phyloP scores from a whole-genome alignment of 2,888 invertebrate species.

The Synergus umbraculus region DNA sequence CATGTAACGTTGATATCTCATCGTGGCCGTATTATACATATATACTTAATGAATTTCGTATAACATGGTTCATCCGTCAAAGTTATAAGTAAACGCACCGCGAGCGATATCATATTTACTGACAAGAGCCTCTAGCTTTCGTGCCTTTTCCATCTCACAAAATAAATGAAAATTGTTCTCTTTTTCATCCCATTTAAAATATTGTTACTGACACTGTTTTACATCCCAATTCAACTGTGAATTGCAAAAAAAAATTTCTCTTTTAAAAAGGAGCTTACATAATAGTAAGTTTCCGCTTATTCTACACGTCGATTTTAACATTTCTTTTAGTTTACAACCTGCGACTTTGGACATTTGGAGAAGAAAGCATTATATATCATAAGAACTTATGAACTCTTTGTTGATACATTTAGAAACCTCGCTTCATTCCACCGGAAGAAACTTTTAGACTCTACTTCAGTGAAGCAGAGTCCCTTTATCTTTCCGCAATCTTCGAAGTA shows the following conservation, averaged over 20 bases:
- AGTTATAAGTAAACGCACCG: constrained; percentile 42
- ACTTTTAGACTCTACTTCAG: constrained; percentile 25
- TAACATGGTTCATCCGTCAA: constrained; percentile 46
- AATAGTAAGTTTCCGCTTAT: neutral
- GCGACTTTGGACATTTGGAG: neutral
- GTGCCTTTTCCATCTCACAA: neutral
- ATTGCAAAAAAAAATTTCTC: neutral
- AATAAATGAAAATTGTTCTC: neutral
- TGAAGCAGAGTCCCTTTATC: constrained; percentile 34
- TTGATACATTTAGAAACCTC: neutral
- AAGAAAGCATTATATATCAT: constrained; percentile 23
- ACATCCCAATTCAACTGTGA: neutral
- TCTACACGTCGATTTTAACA: neutral
- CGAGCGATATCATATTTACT: constrained; percentile 44
- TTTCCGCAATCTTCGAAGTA: constrained; percentile 30
- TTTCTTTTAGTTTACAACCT: neutral
- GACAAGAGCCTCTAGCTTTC: neutral
- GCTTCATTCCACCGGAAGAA: constrained; percentile 12
- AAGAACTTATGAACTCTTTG: constrained; percentile 29
- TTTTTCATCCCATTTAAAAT: too few relatives aligned
- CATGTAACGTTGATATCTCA: constrained; percentile 47
- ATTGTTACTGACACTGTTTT: too few relatives aligned
- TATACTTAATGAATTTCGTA: constrained; percentile 26
- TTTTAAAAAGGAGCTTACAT: neutral
- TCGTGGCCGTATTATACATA: constrained; percentile 47